Base-by-base conservation (phyloP, 2,797 vertebrate genomes). In the Taeniopygia guttata region DNA sequence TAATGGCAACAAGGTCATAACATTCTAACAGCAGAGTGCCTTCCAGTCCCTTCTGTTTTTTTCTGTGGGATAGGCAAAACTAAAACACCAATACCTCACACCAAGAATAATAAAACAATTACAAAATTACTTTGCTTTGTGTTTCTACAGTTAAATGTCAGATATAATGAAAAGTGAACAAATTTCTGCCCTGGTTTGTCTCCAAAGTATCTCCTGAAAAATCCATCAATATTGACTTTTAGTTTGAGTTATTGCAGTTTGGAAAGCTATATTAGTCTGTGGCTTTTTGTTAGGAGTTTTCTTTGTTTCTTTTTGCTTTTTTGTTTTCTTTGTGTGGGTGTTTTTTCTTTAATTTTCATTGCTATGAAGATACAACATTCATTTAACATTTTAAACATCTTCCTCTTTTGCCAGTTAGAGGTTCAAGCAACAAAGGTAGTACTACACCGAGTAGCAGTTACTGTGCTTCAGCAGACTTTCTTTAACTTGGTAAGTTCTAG, bases 201-300 rank as follows among this genome's bases (percentile, higher is more conserved):
- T 78, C 32, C n/a, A 55, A 89, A 56, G 3, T 34, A 46, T 74
- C 27, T 84, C 20, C 21, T 20, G 32, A 95, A 56, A 92, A 85
- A 89, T 7, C 68, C 87, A 51, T 89, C 16, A 90, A 12, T 76
- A 88, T 32, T 52, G 14, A 55, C 9, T 89, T 93, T 73, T 19
- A 60, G 10, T 84, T 36, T 63, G 21, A 84, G 9, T 77, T 87
- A 45, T 40, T 78, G 45, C 8, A 54, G 5, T 86, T 73, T 87
- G 8, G 36, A 81, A 80, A 79, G 20, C 32, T 85, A 3, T 60
- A 85, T 63, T 40, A 9, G 4, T 25, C 80, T 10, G 5, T 4
- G 1, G 0, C 2, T 43, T 36, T 87, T 14, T 46, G 3, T n/a
- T 63, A 40, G 7, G 6, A 1, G 0, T 17, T 30, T 40, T 20